Conservation (phyloP, 1,140 invertebrate genomes). For the Tetragnatha versicolor region DNA sequence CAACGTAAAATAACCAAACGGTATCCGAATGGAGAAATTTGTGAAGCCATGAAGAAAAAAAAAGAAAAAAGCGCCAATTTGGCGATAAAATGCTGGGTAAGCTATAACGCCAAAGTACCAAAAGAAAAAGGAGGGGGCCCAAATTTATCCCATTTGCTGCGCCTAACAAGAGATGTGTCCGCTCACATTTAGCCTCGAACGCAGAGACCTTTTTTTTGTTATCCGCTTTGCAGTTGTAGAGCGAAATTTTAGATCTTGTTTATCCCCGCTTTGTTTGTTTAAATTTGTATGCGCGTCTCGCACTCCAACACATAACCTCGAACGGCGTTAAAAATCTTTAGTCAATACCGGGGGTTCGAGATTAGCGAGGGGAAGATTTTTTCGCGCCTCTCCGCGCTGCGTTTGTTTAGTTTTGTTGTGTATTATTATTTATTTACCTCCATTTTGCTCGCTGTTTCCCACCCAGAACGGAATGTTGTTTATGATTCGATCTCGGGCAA, state of each 20-base stretch:
- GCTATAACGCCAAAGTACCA: too few species aligned
- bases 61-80: too few species aligned
- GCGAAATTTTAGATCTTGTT: conserved; percentile 25
- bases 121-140: too few species aligned
- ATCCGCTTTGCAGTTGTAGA: too few species aligned
- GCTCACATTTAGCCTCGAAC: conserved; percentile 6
- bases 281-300: conserved; percentile 27
- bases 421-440: neutral
- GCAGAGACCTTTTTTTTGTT: too few species aligned
- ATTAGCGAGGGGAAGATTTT: conserved; percentile 24
- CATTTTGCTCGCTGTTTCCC: neutral
- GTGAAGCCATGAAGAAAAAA: too few species aligned
- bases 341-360: too few species aligned
- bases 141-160: conserved; percentile 18
- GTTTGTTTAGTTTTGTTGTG: neutral
- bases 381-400: neutral
- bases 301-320: too few species aligned
- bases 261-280: conserved; percentile 28
- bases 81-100: too few species aligned
- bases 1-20: too few species aligned
- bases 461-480: neutral
- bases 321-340: too few species aligned
- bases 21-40: too few species aligned
- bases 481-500: conserved; percentile 28
- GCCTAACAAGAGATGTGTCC: conserved; percentile 33